Conservation (phyloP, 2,888 invertebrate species). For the Orthonevra nobilis region DNA sequence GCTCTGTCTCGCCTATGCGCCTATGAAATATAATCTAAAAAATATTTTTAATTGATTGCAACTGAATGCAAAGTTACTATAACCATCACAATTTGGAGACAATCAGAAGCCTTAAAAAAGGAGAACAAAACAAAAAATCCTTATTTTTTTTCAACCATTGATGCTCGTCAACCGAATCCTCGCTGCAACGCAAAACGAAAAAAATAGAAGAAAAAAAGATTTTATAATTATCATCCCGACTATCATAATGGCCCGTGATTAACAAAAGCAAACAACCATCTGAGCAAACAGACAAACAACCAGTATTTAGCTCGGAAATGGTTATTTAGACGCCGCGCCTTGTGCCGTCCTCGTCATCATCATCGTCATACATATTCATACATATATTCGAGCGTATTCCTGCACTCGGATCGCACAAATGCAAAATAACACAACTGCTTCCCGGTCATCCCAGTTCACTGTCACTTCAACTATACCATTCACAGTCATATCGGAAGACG, state of each 20-base stretch:
- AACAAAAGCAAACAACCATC: conserved; percentile 51
- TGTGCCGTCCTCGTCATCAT: background rate
- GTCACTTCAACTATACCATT: conserved; percentile 59
- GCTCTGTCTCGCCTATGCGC: conserved; percentile 42
- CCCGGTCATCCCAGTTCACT: conserved; percentile 17
- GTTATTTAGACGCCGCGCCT: conserved; percentile 46
- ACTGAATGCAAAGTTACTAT: conserved; percentile 62
- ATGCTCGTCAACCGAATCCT: conserved; percentile 17
- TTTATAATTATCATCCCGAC: conserved; percentile 54
- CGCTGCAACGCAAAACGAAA: conserved; percentile 1
- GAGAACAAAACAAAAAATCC: background rate
- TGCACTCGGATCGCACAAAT: conserved; percentile 8
- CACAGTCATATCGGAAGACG: conserved; percentile 59
- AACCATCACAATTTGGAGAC: conserved; percentile 37
- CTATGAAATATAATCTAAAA: conserved; percentile 24
- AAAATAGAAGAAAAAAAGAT: too few relatives aligned
- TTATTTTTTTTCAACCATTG: conserved; percentile 37
- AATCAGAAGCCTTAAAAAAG: conserved; percentile 17
- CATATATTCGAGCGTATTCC: too few relatives aligned
- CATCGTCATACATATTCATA: conserved; percentile 33
- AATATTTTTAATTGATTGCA: conserved; percentile 51
- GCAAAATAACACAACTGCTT: conserved; percentile 20
- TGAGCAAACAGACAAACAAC: conserved; percentile 17
- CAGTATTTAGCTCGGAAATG: conserved; percentile 55
- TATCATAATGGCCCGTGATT: conserved; percentile 59